Conservation (phyloP, 2,113 vertebrate genomes). For the Nyctereutes procyonoides region DNA sequence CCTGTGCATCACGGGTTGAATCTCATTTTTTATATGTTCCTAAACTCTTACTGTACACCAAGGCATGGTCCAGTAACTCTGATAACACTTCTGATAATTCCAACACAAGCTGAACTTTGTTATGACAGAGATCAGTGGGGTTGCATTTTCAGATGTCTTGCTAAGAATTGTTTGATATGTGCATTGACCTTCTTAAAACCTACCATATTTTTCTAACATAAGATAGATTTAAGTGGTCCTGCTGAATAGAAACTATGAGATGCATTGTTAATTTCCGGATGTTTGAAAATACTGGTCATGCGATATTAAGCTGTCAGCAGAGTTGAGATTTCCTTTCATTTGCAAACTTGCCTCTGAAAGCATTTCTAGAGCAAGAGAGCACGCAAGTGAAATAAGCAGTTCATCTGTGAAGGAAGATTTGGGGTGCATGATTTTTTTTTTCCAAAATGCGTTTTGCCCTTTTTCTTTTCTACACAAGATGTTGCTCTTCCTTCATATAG, state of each 20-base stretch:
- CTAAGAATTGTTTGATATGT: not conserved
- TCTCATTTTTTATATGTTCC: not conserved
- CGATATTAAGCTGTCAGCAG: not conserved
- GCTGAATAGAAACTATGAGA: not conserved
- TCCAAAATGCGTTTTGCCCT: not conserved
- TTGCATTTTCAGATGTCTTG: not conserved
- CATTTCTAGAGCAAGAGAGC: not conserved
- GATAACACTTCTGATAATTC: slow-evolving; percentile 23
- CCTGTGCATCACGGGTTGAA: not conserved
- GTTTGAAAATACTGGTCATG: not conserved
- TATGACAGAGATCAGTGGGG: not conserved
- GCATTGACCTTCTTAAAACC: slow-evolving; percentile 9
- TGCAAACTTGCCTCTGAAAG: not conserved
- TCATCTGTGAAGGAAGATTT: not conserved
- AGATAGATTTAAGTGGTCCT: not conserved
- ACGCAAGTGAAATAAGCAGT: not conserved
- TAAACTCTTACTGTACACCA: not conserved
- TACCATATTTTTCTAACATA: not conserved
- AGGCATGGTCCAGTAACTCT: not conserved
- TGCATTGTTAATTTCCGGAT: not conserved
- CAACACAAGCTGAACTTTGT: not conserved
- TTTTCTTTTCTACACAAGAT: not conserved
- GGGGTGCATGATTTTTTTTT: not conserved
- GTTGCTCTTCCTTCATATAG: not conserved
- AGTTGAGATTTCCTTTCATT: not conserved